phyloP scores from a whole-genome alignment of 2,797 vertebrate genomes.

The Anas georgica region DNA sequence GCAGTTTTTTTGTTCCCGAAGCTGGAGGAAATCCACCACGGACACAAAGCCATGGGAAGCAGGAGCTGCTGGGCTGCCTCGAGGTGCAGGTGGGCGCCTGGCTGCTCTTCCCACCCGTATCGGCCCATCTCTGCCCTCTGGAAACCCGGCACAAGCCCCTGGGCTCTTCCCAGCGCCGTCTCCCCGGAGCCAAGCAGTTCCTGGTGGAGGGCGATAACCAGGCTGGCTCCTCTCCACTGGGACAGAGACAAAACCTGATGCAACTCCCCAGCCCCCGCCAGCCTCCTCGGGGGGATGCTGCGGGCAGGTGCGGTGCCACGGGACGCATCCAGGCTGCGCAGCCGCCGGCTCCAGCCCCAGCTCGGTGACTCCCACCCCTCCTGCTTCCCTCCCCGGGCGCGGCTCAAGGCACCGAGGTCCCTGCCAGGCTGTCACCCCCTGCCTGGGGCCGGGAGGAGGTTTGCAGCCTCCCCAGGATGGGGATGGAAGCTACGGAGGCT shows the following conservation, averaged over 20 bases:
- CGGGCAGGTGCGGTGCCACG: accelerated
- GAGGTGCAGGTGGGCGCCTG: accelerated
- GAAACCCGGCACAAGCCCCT: not conserved
- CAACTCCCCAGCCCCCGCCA: not conserved
- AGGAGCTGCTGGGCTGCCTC: not conserved
- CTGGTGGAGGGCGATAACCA: not conserved
- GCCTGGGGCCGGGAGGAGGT: not conserved
- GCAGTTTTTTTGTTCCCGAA: not conserved
- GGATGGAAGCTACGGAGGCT: not conserved
- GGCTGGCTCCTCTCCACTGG: not conserved
- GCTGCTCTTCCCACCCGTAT: not conserved
- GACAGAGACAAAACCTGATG: not conserved
- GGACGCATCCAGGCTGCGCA: not conserved
- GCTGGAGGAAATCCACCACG: not conserved
- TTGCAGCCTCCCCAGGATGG: not conserved
- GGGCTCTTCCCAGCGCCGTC: not conserved
- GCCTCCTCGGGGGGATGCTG: not conserved
- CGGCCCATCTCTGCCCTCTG: not conserved
- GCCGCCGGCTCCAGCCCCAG: not conserved
- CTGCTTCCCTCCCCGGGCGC: not conserved
- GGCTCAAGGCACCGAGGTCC: not conserved
- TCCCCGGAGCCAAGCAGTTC: not conserved
- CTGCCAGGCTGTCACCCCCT: not conserved
- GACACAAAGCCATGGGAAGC: not conserved
- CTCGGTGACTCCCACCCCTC: not conserved